Evolutionary conservation across 2,888 invertebrate species (phyloP).

Genomic region (Noctua pronuba): DNA sequence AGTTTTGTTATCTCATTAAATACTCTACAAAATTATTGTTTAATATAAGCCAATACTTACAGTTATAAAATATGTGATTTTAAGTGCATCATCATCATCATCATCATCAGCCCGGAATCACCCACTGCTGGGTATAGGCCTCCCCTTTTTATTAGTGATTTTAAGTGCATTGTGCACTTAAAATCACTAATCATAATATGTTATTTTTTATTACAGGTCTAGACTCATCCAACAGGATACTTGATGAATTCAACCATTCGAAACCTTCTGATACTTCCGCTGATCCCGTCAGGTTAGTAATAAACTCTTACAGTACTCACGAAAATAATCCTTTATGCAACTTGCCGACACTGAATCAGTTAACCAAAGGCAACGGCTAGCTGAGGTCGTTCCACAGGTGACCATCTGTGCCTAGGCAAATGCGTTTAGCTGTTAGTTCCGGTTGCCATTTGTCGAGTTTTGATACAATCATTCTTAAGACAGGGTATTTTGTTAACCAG

Average conservation of each 20-base stretch:
- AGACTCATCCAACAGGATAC: slow-evolving; percentile 37
- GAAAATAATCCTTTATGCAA: not conserved
- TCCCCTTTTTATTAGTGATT: no score
- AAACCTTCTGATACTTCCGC: slow-evolving; percentile 43
- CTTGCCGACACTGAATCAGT: not conserved
- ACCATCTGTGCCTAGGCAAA: not conserved
- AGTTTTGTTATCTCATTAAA: not conserved
- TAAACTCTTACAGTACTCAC: not conserved
- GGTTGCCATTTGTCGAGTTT: not conserved
- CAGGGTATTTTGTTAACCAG: not conserved
- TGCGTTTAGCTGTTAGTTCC: not conserved
- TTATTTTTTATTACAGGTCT: slow-evolving; percentile 18
- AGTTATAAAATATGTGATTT: not conserved
- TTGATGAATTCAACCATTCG: slow-evolving; percentile 51
- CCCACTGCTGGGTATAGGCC: no score
- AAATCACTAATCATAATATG: not conserved
- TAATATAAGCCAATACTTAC: not conserved
- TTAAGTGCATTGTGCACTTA: no score
- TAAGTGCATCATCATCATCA: no score
- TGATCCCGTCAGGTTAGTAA: slow-evolving; percentile 51
- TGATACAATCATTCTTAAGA: not conserved
- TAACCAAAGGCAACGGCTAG: not conserved
- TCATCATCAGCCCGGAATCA: no score
- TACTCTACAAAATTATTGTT: not conserved
- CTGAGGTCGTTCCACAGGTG: not conserved